These are phyloP conservation scores for Lepidocyrtoides sp. DNA, from an alignment of 2,888 invertebrate genomes.

Conservation along the genomic window DNA sequence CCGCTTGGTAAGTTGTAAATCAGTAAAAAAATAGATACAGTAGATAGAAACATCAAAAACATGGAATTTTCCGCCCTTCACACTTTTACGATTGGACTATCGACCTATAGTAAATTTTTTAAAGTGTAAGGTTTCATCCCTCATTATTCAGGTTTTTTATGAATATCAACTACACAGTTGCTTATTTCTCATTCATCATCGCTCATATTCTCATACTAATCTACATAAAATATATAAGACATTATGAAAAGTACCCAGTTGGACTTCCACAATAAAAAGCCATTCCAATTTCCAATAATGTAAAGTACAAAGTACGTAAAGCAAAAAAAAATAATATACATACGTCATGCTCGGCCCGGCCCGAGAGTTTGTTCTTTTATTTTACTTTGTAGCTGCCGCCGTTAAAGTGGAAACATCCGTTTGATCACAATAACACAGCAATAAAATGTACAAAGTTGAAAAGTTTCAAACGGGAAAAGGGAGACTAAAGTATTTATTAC, in stretches of 20 bases:
- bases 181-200: not conserved
- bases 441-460: not conserved
- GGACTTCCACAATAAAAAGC: not conserved
- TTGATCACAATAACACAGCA: not conserved
- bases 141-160: not conserved
- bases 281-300: not conserved
- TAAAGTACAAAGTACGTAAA: not conserved
- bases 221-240: not conserved
- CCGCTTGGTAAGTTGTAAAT: constrained; percentile 82
- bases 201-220: not conserved
- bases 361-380: not conserved
- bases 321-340: too few species aligned
- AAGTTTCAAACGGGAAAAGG: not conserved
- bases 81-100: too few species aligned
- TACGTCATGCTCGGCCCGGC: too few species aligned
- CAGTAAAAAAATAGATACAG: too few species aligned
- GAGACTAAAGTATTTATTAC: too few species aligned
- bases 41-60: too few species aligned
- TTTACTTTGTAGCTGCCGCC: not conserved
- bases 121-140: too few species aligned
- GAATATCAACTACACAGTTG: not conserved
- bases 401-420: not conserved
- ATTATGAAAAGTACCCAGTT: not conserved
- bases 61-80: too few species aligned
- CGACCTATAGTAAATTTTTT: too few species aligned